A percentile compares a stretch with the other conserved stretches of the same genome.
phyloP scores from a whole-genome alignment of 2,113 vertebrate species.

The Tragulus kanchil region DNA sequence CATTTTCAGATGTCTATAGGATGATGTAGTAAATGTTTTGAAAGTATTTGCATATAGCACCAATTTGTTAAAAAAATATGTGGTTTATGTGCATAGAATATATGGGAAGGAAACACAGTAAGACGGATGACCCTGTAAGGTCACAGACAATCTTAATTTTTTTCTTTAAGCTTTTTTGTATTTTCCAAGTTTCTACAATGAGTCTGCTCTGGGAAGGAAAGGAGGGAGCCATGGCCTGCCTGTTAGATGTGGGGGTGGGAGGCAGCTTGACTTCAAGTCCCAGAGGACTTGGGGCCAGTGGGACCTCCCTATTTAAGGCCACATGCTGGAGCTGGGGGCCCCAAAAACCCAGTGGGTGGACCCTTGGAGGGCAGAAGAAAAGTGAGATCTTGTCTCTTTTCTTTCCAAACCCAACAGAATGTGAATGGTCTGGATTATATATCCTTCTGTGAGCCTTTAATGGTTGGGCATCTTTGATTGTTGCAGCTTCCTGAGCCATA shows the following conservation, averaged over 20 bases:
- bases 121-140: neutral
- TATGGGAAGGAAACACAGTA: neutral
- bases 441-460: neutral
- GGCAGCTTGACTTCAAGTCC: neutral
- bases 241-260: neutral
- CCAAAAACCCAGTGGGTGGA: neutral
- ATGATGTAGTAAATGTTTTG: constrained; percentile 3
- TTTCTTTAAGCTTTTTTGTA: neutral
- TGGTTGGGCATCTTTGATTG: neutral
- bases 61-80: neutral
- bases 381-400: neutral
- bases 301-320: neutral
- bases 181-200: neutral
- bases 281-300: neutral
- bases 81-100: neutral
- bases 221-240: too few species aligned
- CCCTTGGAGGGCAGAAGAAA: neutral
- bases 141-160: neutral
- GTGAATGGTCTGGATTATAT: neutral
- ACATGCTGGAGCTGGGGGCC: neutral
- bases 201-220: neutral
- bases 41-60: neutral
- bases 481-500: neutral
- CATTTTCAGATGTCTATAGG: constrained; percentile 20
- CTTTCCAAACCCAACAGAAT: neutral